Percentiles rank a stretch among this genome's conserved stretches.
Conservation (phyloP, 1,140 invertebrate genomes). For the Hyposmocoma kahamanoa region DNA sequence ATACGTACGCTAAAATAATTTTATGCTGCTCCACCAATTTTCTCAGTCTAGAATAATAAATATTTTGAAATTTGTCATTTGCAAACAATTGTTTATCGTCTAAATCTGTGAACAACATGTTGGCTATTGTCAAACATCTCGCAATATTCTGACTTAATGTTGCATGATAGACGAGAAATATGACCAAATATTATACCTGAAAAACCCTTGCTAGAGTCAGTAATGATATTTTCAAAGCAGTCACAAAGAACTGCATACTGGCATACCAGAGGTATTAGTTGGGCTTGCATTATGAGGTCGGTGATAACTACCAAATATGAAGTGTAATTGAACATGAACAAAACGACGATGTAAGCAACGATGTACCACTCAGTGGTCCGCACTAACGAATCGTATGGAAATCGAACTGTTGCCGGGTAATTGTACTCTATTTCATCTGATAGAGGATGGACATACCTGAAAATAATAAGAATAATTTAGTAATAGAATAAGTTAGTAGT, state of each 20-base stretch:
- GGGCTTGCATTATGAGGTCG: slow-evolving; percentile 45
- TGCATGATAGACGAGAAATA: background rate
- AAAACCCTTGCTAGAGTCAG: slow-evolving; percentile 30
- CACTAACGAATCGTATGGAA: slow-evolving; percentile 36
- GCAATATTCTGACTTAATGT: background rate
- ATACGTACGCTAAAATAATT: slow-evolving; percentile 16
- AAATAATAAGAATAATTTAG: too few relatives aligned
- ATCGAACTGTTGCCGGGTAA: slow-evolving; percentile 28
- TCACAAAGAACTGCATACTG: slow-evolving; percentile 45
- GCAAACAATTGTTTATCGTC: background rate
- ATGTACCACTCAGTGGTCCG: slow-evolving; percentile 23
- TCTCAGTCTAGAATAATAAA: background rate
- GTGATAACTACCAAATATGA: slow-evolving; percentile 46
- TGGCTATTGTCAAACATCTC: background rate
- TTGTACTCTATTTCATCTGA: slow-evolving; percentile 55
- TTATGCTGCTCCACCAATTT: background rate
- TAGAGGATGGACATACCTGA: slow-evolving; percentile 50
- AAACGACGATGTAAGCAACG: slow-evolving; percentile 25
- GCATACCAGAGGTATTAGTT: slow-evolving; percentile 50
- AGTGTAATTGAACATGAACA: slow-evolving; percentile 34
- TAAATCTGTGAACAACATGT: background rate
- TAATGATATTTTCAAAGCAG: slow-evolving; percentile 45
- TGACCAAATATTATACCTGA: background rate
- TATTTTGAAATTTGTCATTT: background rate
- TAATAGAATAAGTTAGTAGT: too few relatives aligned